Evolutionary conservation across 2,113 vertebrate genomes (phyloP).

Genomic region (Tragelaphus strepsiceros): DNA sequence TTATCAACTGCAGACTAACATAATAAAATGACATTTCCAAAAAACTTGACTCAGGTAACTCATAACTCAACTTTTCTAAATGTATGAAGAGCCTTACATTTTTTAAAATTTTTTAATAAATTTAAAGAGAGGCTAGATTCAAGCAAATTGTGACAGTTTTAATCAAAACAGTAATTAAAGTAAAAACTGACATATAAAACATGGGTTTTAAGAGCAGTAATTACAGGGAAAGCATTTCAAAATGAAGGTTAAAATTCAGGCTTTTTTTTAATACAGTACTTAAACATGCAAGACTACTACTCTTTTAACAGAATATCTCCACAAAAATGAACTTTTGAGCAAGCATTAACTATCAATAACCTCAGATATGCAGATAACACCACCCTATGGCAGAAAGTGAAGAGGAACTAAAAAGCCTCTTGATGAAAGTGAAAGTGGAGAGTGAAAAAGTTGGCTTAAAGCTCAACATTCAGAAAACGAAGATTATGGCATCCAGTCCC

Average conservation of each 20-base stretch:
- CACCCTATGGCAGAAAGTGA: too few relatives aligned
- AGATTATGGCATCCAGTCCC: too few relatives aligned
- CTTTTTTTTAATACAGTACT: background rate
- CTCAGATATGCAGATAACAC: too few relatives aligned
- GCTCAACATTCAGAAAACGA: too few relatives aligned
- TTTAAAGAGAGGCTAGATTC: slow-evolving; percentile 9
- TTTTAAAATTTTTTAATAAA: background rate
- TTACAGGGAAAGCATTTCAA: slow-evolving; percentile 16
- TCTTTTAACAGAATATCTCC: background rate
- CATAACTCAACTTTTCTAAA: background rate
- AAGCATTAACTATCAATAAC: background rate
- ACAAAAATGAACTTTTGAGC: background rate
- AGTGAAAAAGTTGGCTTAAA: too few relatives aligned
- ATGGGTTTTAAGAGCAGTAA: slow-evolving; percentile 23
- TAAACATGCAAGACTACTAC: background rate
- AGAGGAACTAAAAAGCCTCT: too few relatives aligned
- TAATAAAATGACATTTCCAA: background rate
- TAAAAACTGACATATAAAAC: slow-evolving; percentile 26
- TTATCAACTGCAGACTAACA: background rate
- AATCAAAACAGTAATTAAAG: slow-evolving; percentile 14
- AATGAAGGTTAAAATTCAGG: slow-evolving; percentile 17
- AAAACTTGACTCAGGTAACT: background rate
- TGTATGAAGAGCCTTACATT: background rate
- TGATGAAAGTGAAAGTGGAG: too few relatives aligned
- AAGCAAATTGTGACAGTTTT: slow-evolving; percentile 25